Base-by-base conservation (phyloP, 2,888 invertebrate genomes). In the Scelioninae gen. 1 region DNA sequence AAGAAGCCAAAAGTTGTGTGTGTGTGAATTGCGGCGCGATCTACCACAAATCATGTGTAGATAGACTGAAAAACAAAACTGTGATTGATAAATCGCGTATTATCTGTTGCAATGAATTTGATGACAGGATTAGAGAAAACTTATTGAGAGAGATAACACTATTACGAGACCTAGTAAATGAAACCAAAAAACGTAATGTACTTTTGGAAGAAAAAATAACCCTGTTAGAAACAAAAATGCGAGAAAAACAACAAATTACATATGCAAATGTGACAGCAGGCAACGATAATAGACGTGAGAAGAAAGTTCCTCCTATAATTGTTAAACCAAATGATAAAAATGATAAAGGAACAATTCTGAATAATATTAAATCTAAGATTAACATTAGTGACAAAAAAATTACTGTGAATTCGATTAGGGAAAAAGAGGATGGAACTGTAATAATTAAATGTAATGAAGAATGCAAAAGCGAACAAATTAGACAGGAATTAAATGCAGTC, bases 381-480 rank as follows among this genome's bases (percentile, higher is more conserved):
- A 63, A 63, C 11, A 47, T 63, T n/a, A 29, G 62, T 47, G 62
- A 63, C 32, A 47, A 32, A 47, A 63, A 47, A 23, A 47, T 45
- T 63, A 6, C 62, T 13, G 23, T 63, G 1, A 63, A 47, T 31
- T 63, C 47, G 8, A 68, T 68, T 15, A 53, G 53, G 53, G 55
- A 53, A 68, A 55, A 23, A 23, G 23, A 43, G 10, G n/a, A 66
- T 51, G 66, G 53, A 15, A 53, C 60, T n/a, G n/a, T 60, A 10
- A 29, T 60, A 11, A 43, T 60, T 43, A 60, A 60, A 43, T 60
- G 60, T 43, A 60, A 60, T 29, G 8, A 34, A 7, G 8, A 5
- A 7, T 8, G 5, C 6, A 34, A 34, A 7, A 34, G 34, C 8
- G 34, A 34, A 8, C 8, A 7, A 34, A 8, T 34, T 34, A 34